Percentiles rank a stretch among this genome's conserved stretches.
phyloP scores from a whole-genome alignment of 2,113 vertebrate species.

The Aix galericulata region DNA sequence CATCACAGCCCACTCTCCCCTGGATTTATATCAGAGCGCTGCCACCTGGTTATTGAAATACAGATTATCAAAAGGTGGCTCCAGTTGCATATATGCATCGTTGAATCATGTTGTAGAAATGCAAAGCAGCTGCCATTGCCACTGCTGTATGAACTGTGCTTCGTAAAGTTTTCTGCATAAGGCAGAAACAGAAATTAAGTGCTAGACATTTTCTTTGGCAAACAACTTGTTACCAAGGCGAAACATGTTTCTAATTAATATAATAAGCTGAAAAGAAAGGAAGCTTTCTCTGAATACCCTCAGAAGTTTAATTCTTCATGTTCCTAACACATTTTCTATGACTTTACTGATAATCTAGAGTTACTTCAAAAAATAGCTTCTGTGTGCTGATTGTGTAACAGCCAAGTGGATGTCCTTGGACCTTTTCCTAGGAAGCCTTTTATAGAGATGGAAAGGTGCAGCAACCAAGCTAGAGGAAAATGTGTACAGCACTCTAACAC shows the following conservation, averaged over 20 bases:
- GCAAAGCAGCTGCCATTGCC: neutral
- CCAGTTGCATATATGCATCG: neutral
- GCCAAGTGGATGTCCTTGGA: neutral
- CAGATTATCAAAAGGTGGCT: neutral
- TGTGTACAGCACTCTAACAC: neutral
- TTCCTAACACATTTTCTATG: constrained; percentile 19
- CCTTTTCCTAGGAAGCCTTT: constrained; percentile 24
- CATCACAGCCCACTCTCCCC: neutral
- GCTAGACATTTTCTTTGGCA: neutral
- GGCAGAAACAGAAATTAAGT: neutral
- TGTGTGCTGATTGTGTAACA: neutral
- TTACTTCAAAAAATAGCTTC: constrained; percentile 52
- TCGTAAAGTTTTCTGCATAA: neutral
- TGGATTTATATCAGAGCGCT: neutral
- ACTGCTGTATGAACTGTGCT: neutral
- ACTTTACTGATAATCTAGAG: constrained; percentile 37
- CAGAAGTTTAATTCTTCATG: neutral
- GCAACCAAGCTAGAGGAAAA: constrained; percentile 15
- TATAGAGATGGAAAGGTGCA: neutral
- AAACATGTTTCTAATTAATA: constrained; percentile 20
- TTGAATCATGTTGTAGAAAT: neutral
- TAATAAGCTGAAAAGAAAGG: constrained; percentile 49
- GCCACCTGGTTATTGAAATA: constrained; percentile 4
- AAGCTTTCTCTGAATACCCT: neutral
- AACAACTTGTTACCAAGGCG: neutral